Base-by-base conservation (phyloP, 2,113 vertebrate genomes). In the Lasiurus cinereus region DNA sequence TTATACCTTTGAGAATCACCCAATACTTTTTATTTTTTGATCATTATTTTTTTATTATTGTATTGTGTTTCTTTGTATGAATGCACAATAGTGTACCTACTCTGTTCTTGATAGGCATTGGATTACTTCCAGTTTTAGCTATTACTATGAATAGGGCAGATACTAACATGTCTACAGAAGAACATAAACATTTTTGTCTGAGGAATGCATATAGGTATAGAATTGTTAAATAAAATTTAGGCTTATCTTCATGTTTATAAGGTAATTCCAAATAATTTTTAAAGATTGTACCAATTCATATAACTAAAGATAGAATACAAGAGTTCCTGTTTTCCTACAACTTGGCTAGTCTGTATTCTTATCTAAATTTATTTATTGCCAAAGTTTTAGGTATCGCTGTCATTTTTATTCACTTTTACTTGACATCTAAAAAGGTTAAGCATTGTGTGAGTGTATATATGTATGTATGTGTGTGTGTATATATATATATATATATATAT, bases 171-270 rank as follows among this genome's bases (percentile, higher is more conserved):
- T n/a, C 31, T 64, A 19, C 6, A 54, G 16, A 74, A 52, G 33
- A 14, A 82, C 22, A 56, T 15, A 43, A 36, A 39, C 52, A 83
- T n/a, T 21, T 56, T 33, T 95, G 67, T 48, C 46, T 8, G 59
- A 86, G 19, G 70, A 90, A 86, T 18, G 0, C 24, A 73, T 8
- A 27, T 59, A 72, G 11, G 10, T 21, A 29, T 73, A 43, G 10
- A 36, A 76, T 84, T 91, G 12, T 88, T 84, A 91, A 93, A n/a
- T 56, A 54, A 84, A 88, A 10, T 21, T 43, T 24, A 67, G 13
- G 22, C 3, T 59, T 70, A 43, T 50, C 8, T 76, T 62, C 24
- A 33, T 74, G 27, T 78, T 87, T 70, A 31, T 36, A 54, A 86
- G 13, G 2, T 64, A 85, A 64, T 87, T 56, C 10, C 64, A 86